phyloP scores from a whole-genome alignment of 2,888 invertebrate genomes.

The Sceliomorpha sp. region DNA sequence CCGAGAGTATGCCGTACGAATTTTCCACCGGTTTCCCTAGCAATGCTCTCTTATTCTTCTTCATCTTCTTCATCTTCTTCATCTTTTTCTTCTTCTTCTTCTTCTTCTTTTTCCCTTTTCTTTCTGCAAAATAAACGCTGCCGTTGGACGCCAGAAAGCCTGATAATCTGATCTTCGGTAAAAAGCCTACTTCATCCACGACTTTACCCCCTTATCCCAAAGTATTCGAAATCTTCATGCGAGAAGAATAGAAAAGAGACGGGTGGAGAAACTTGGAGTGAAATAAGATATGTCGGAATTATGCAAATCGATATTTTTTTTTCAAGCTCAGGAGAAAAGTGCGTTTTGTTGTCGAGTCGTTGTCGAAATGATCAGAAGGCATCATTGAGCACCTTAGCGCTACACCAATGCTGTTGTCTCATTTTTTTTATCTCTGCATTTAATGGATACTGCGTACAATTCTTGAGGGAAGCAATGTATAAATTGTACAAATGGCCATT shows the following conservation, averaged over 20 bases:
- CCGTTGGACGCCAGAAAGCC: slow-evolving; percentile 27
- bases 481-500: too few relatives aligned
- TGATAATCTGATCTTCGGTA: slow-evolving; percentile 34
- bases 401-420: too few relatives aligned
- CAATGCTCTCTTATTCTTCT: slow-evolving; percentile 5
- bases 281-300: too few relatives aligned
- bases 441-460: too few relatives aligned
- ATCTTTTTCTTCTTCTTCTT: slow-evolving; percentile 7
- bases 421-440: too few relatives aligned
- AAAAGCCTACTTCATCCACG: slow-evolving; percentile 26
- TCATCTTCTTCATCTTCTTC: neutral
- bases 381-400: too few relatives aligned
- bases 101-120: neutral
- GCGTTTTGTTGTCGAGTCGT: too few relatives aligned
- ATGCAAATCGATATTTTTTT: too few relatives aligned
- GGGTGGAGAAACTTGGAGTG: too few relatives aligned
- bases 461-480: too few relatives aligned
- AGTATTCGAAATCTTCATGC: slow-evolving; percentile 11
- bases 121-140: slow-evolving; percentile 22
- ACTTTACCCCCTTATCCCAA: slow-evolving; percentile 11
- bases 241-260: slow-evolving; percentile 6
- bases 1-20: slow-evolving; percentile 14
- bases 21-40: slow-evolving; percentile 4
- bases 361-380: too few relatives aligned
- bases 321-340: too few relatives aligned